These are phyloP conservation scores for Scomber scombrus DNA, from an alignment of 2,113 vertebrate species.

Conservation along the genomic window DNA sequence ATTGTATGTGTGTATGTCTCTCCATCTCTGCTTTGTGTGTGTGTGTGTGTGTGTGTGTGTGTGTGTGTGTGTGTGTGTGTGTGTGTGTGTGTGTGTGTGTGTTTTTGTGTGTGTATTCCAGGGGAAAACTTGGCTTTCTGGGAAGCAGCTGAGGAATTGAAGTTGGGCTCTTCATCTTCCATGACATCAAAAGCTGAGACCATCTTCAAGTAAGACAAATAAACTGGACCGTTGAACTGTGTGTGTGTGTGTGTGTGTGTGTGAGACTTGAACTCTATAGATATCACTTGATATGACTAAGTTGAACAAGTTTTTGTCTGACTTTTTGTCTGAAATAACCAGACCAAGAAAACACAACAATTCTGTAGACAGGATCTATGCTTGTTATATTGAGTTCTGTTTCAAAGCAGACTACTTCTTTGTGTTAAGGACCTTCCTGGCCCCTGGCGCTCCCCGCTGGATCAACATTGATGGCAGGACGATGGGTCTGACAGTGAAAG, in stretches of 20 bases:
- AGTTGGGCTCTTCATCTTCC: slow-evolving; percentile 92
- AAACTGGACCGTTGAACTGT: neutral
- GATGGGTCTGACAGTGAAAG: slow-evolving; percentile 97
- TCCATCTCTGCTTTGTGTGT: neutral
- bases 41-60: slow-evolving; percentile 5
- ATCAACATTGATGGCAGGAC: slow-evolving; percentile 98
- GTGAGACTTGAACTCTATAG: no score
- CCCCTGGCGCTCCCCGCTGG: slow-evolving; percentile 95
- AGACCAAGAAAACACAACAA: no score
- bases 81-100: neutral
- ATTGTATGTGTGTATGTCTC: no score
- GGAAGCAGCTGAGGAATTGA: slow-evolving; percentile 98
- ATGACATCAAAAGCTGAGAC: slow-evolving; percentile 93
- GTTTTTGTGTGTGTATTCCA: slow-evolving; percentile 58
- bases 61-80: neutral
- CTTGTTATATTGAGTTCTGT: no score
- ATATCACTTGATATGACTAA: no score
- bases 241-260: no score
- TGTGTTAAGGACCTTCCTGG: slow-evolving; percentile 90
- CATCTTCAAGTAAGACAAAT: slow-evolving; percentile 91
- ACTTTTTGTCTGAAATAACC: no score
- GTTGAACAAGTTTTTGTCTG: no score
- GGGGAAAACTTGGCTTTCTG: slow-evolving; percentile 98
- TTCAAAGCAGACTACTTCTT: neutral
- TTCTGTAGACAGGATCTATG: no score